phyloP scores from a whole-genome alignment of 1,140 invertebrate species.

The Drosophila littoralis region DNA sequence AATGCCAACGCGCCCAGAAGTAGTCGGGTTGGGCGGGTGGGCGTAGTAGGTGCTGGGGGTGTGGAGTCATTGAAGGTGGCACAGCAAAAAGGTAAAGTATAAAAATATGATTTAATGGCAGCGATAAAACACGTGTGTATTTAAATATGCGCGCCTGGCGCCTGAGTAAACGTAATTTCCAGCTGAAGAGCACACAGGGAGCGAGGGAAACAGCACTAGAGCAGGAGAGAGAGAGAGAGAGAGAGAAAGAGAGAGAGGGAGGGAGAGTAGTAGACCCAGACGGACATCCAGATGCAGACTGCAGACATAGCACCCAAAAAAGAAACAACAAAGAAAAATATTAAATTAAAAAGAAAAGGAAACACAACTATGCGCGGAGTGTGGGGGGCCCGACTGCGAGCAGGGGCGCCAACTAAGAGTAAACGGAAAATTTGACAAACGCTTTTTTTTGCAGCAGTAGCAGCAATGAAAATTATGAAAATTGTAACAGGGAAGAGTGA shows the following conservation, averaged over 20 bases:
- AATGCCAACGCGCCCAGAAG: conserved; percentile 59
- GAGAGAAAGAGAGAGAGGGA: conserved; percentile 4
- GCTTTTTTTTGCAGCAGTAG: conserved; percentile 25
- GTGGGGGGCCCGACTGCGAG: not conserved
- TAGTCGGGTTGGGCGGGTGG: not conserved
- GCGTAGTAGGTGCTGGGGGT: conserved; percentile 14
- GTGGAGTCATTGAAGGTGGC: conserved; percentile 50
- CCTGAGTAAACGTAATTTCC: conserved; percentile 84
- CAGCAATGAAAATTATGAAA: conserved; percentile 71
- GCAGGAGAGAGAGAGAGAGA: not conserved
- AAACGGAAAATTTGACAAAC: conserved; percentile 70
- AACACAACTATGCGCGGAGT: conserved; percentile 50
- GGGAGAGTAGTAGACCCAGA: conserved; percentile 1
- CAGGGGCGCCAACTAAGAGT: conserved; percentile 57
- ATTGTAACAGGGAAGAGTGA: conserved; percentile 28
- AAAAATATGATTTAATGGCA: conserved; percentile 84
- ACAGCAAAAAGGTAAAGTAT: conserved; percentile 78
- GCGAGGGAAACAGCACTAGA: conserved; percentile 2
- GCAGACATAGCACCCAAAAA: conserved; percentile 52
- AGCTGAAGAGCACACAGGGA: conserved; percentile 36
- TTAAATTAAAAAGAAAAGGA: conserved; percentile 73
- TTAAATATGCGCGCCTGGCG: conserved; percentile 84
- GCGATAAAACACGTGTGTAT: conserved; percentile 85
- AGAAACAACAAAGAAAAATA: conserved; percentile 77
- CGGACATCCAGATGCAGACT: conserved; percentile 54